Percentiles rank a stretch among this genome's conserved stretches.
Evolutionary conservation across 2,797 vertebrate genomes (phyloP).

Genomic region (Thamnophis elegans): DNA sequence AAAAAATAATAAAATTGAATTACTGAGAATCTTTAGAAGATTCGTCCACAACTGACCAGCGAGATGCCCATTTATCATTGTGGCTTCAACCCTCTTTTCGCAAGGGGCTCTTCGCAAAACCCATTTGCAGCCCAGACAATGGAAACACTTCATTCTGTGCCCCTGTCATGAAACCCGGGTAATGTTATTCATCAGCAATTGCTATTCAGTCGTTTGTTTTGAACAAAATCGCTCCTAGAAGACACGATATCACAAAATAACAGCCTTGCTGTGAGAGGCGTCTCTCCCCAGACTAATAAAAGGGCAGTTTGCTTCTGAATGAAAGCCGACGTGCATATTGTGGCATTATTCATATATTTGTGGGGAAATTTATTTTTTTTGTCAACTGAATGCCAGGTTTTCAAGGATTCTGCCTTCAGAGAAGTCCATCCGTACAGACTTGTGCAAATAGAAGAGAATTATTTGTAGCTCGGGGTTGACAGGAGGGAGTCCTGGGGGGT

Average conservation of each 20-base stretch:
- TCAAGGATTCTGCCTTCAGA: not conserved
- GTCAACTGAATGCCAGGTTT: not conserved
- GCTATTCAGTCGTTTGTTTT: conserved; percentile 33
- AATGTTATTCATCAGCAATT: conserved; percentile 15
- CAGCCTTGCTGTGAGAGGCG: conserved; percentile 36
- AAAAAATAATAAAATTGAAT: not conserved
- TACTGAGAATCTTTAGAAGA: conserved; percentile 19
- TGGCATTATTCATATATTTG: conserved; percentile 3
- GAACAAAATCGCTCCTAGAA: conserved; percentile 33
- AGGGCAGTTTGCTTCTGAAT: conserved; percentile 29
- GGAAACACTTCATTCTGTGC: conserved; percentile 30
- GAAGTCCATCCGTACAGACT: not conserved
- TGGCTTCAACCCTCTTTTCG: conserved; percentile 46
- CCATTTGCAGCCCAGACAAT: conserved; percentile 52
- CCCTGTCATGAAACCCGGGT: conserved; percentile 12
- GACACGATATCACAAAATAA: not conserved
- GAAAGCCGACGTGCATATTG: conserved; percentile 28
- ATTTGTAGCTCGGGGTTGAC: not conserved
- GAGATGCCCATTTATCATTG: conserved; percentile 46
- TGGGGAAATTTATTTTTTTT: not conserved
- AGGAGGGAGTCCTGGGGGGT: not conserved
- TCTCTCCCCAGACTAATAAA: conserved; percentile 47
- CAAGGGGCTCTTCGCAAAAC: conserved; percentile 43
- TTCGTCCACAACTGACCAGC: conserved; percentile 24
- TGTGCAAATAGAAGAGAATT: not conserved